These are phyloP conservation scores for Aphelocoma californica DNA, from an alignment of 2,797 vertebrate genomes.

Conservation along the genomic window DNA sequence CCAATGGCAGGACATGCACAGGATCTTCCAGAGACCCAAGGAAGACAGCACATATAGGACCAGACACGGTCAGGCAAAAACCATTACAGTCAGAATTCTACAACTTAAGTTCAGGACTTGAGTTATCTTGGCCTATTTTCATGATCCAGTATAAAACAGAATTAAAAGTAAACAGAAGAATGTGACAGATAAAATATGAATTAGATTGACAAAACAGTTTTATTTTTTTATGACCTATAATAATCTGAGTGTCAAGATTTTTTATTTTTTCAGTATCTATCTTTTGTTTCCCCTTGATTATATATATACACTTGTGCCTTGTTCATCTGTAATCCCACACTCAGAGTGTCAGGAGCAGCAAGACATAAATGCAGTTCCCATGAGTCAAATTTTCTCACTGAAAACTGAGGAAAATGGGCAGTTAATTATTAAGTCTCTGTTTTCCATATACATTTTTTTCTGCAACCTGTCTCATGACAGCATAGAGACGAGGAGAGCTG, in stretches of 20 bases:
- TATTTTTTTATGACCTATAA: neutral
- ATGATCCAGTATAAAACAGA: neutral
- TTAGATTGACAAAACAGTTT: neutral
- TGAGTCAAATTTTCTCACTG: neutral
- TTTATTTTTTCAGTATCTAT: neutral
- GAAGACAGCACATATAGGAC: neutral
- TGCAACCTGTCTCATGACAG: conserved; percentile 53
- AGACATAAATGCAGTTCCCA: neutral
- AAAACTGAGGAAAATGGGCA: neutral
- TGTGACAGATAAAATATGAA: neutral
- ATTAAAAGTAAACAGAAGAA: neutral
- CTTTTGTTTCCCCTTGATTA: neutral
- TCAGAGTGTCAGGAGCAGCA: neutral
- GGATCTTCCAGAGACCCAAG: neutral
- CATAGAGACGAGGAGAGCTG: conserved; percentile 47
- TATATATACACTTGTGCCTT: neutral
- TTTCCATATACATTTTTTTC: conserved; percentile 55
- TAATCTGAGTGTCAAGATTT: neutral
- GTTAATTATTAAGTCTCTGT: conserved; percentile 17
- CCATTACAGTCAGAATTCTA: neutral
- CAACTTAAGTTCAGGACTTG: neutral
- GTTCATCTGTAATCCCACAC: neutral
- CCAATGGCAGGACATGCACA: neutral
- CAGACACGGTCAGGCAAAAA: neutral
- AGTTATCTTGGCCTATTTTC: neutral